Base-by-base conservation (phyloP, 2,113 vertebrate genomes). In the Ammodytes marinus region DNA sequence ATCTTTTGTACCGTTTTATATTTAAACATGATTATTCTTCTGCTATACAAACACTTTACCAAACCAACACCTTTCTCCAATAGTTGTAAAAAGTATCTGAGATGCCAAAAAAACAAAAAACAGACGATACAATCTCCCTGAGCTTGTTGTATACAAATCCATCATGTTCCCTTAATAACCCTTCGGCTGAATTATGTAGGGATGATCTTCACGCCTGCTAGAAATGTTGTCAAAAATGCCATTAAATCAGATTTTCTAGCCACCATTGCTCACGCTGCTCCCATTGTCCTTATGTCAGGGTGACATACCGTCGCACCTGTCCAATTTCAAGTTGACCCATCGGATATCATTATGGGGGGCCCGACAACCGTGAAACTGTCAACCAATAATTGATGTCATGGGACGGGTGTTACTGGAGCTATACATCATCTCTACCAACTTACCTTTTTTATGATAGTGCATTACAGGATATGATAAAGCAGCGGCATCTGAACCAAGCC, bases 311-410 rank as follows among this genome's bases (percentile, higher is more conserved):
- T 88, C 88, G 88, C 86, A 91, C 88, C 90, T 86, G 89, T 92
- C 89, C 91, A 85, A 93, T 94, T 91, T 88, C 89, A 87, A 87
- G 86, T 87, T 92, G 86, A 94, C 87, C 90, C 90, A 88, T 92
- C 78, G 85, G 87, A 92, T 89, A 80, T 88, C 91, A 94, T 93
- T 91, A 92, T 79, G 75, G 79, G 84, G 84, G 80, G 91, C 77
- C 84, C 58, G 77, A 90, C 86, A 91, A 86, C 82, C 86, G 79
- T 90, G 91, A 92, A 89, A 86, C 88, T 93, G 91, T 92, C 94
- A 91, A 67, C 87, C 84, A 83, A 80, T 93, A 93, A 92, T 89
- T 90, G 80, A 93, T 94, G 92, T 84, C 78, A 52, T 72, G 77
- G 80, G 69, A 84, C 81, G 65, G 77, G 71, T 86, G 82, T 80